Percentiles rank a stretch among this genome's conserved stretches.
phyloP scores from a whole-genome alignment of 2,888 invertebrate genomes.

The Anodontia alba region DNA sequence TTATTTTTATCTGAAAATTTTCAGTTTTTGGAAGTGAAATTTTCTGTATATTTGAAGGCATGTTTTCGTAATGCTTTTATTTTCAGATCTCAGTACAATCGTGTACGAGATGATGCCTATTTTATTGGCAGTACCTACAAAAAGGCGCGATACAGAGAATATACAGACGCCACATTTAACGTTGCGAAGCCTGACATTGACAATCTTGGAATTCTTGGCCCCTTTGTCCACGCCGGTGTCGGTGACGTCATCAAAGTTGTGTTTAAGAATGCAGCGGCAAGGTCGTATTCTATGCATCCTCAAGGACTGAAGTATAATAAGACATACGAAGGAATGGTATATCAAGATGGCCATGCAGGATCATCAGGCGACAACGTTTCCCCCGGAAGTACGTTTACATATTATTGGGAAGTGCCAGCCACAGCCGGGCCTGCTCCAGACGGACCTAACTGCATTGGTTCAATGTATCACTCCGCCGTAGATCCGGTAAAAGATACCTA shows the following conservation, averaged over 20 bases:
- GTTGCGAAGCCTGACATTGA: conserved; percentile 20
- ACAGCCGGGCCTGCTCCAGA: conserved; percentile 64
- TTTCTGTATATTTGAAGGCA: too few species aligned
- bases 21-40: too few species aligned
- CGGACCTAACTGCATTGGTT: conserved; percentile 71
- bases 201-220: conserved; percentile 61
- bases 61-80: too few species aligned
- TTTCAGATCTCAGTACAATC: neutral
- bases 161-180: conserved; percentile 54
- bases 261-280: conserved; percentile 65
- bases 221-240: conserved; percentile 75
- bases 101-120: conserved; percentile 26
- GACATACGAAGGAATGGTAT: conserved; percentile 60
- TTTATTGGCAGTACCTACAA: conserved; percentile 61
- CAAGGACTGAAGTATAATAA: conserved; percentile 61
- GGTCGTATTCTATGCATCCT: conserved; percentile 62
- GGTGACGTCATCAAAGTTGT: conserved; percentile 73
- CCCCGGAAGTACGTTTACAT: conserved; percentile 51
- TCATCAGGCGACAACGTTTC: conserved; percentile 33
- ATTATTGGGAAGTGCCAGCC: conserved; percentile 68
- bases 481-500: conserved; percentile 66
- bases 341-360: neutral
- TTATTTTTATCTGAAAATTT: too few species aligned
- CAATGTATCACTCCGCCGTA: conserved; percentile 75
- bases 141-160: conserved; percentile 60